Conservation (phyloP, 2,888 invertebrate genomes). For the Cataglyphis cursor region DNA sequence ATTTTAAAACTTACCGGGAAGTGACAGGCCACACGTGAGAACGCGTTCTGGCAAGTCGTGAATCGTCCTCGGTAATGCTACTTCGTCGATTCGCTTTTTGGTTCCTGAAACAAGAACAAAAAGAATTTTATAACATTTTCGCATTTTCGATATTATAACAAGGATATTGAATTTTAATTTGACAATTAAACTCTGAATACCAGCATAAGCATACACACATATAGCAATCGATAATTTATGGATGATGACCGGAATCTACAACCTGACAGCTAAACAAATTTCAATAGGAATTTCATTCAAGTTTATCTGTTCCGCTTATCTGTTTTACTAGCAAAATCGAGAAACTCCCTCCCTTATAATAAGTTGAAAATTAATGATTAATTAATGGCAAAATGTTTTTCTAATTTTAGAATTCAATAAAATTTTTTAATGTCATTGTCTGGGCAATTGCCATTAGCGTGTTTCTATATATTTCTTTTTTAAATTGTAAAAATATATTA, state of each 20-base stretch:
- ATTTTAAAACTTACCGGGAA: constrained; percentile 89
- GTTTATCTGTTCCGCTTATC: constrained; percentile 30
- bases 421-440: not conserved
- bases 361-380: not conserved
- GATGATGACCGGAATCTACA: constrained; percentile 31
- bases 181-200: constrained; percentile 64
- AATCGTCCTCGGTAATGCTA: constrained; percentile 89
- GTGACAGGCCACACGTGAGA: constrained; percentile 90
- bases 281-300: constrained; percentile 44
- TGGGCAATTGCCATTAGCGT: too few species aligned
- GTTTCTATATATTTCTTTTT: not conserved
- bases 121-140: constrained; percentile 61
- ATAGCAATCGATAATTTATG: constrained; percentile 64
- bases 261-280: constrained; percentile 63
- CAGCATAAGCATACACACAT: constrained; percentile 27
- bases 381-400: not conserved
- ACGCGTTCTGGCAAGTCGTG: constrained; percentile 90
- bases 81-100: constrained; percentile 87
- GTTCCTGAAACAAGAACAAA: constrained; percentile 85
- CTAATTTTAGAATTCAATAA: not conserved
- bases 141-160: constrained; percentile 65
- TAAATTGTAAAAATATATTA: not conserved
- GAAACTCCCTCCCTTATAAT: constrained; percentile 18
- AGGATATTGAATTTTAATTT: constrained; percentile 64
- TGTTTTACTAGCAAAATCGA: constrained; percentile 6